A percentile compares a stretch with the other conserved stretches of the same genome.
These are phyloP conservation scores for Salvator merianae DNA, from an alignment of 2,113 vertebrate genomes.

Conservation along the genomic window DNA sequence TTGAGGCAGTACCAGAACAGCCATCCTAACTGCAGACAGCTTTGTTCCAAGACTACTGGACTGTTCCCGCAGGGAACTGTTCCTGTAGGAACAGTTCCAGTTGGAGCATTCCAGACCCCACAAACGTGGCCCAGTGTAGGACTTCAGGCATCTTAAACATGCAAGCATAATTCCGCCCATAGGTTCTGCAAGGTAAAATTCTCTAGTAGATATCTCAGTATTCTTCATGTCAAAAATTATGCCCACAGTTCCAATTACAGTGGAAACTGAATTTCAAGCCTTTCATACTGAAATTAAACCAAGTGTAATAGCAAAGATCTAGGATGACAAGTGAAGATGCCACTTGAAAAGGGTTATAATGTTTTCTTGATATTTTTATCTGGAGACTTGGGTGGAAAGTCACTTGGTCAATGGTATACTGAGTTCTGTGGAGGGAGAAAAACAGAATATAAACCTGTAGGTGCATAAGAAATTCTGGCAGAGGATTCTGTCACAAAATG, in stretches of 20 bases:
- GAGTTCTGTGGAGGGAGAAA: neutral
- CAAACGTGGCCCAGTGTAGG: neutral
- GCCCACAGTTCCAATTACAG: neutral
- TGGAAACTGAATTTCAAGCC: neutral
- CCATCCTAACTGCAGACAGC: no score
- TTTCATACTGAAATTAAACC: neutral
- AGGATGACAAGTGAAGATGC: rapidly evolving
- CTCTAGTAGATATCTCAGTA: neutral
- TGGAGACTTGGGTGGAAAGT: neutral
- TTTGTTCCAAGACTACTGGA: no score
- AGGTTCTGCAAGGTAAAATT: conserved; percentile 1
- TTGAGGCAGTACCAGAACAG: no score
- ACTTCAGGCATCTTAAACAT: conserved; percentile 6
- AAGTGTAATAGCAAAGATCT: neutral
- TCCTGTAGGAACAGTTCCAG: no score
- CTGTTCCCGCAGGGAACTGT: no score
- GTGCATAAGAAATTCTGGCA: no score
- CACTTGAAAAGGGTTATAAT: neutral
- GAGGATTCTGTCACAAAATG: no score
- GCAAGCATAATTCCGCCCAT: neutral
- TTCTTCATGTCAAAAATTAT: neutral
- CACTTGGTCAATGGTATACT: neutral
- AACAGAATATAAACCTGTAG: neutral
- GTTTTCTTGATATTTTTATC: no score
- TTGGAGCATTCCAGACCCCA: no score